Evolutionary conservation across 2,797 vertebrate species (phyloP).

Genomic region (Pogoniulus pusillus): DNA sequence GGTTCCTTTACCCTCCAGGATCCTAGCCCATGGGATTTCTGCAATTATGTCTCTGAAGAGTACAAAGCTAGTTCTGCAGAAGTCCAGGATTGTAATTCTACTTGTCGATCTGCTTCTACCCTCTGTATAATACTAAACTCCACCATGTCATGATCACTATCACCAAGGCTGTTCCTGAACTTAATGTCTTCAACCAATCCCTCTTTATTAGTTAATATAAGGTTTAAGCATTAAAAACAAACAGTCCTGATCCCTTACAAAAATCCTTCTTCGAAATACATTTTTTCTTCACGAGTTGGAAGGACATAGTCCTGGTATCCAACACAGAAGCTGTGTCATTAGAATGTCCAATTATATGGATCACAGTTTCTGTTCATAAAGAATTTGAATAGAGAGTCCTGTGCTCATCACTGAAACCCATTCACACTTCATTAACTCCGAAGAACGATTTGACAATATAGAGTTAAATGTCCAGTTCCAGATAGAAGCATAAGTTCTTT

Average conservation of each 20-base stretch:
- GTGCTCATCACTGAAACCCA: neutral
- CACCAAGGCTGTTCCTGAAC: no score
- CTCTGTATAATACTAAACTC: no score
- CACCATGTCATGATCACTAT: no score
- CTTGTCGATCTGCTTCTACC: no score
- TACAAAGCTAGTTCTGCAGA: no score
- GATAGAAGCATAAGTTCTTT: neutral
- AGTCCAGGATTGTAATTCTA: no score
- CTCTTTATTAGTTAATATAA: no score
- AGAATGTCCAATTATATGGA: neutral
- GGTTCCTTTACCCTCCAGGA: no score
- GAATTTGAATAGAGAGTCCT: neutral
- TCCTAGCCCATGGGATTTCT: no score
- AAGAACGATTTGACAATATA: neutral
- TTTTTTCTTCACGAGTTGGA: neutral
- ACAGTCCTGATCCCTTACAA: neutral
- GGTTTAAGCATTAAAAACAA: neutral
- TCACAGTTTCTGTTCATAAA: neutral
- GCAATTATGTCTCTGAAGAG: no score
- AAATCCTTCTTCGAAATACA: neutral
- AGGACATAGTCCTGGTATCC: neutral
- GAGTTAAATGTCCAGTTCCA: neutral
- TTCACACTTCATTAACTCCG: neutral
- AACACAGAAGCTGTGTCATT: neutral
- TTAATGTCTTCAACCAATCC: no score